Evolutionary conservation across 2,797 vertebrate species (phyloP).

Genomic region (Champsocephalus esox): DNA sequence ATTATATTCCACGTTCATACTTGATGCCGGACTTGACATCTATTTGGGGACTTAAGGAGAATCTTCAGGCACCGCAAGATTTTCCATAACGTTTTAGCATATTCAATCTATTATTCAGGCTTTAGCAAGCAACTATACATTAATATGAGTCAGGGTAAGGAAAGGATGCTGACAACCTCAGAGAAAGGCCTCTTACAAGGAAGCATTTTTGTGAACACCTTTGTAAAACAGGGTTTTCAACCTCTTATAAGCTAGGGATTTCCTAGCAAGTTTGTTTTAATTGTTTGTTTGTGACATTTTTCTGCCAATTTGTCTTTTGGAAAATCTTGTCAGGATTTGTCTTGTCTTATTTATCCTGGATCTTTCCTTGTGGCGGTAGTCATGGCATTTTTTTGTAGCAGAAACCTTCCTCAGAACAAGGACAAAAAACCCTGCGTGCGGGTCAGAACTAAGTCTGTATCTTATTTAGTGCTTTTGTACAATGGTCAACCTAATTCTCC

Average conservation of each 20-base stretch:
- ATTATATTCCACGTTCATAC: not conserved
- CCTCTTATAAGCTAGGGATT: not conserved
- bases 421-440: not conserved
- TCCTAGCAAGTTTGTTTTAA: not conserved
- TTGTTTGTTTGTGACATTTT: not conserved
- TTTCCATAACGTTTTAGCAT: not conserved
- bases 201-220: not conserved
- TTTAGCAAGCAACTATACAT: too few relatives aligned
- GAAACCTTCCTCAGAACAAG: not conserved
- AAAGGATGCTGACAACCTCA: not conserved
- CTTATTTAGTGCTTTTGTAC: not conserved
- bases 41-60: not conserved
- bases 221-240: slow-evolving; percentile 8
- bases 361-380: slow-evolving; percentile 7
- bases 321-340: too few relatives aligned
- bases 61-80: not conserved
- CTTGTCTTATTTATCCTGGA: too few relatives aligned
- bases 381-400: not conserved
- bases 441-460: not conserved
- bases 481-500: slow-evolving; percentile 1
- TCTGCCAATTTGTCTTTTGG: not conserved
- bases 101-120: not conserved
- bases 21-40: not conserved
- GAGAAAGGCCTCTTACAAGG: not conserved
- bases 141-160: too few relatives aligned